phyloP scores from a whole-genome alignment of 2,797 vertebrate species.

The Mus caroli region DNA sequence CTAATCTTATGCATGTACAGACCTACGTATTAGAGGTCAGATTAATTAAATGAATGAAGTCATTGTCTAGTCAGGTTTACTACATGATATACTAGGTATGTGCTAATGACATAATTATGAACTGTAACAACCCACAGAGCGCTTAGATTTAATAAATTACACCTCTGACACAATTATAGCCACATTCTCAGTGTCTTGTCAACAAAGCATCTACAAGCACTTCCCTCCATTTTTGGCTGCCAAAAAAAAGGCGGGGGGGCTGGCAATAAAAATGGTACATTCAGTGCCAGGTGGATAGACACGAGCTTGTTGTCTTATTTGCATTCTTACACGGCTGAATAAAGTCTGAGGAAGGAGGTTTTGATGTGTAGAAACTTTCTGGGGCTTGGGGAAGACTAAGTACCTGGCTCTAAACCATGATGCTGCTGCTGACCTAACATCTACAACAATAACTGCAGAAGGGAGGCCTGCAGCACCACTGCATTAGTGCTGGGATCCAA shows the following conservation, averaged over 20 bases:
- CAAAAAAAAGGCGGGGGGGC: constrained; percentile 42
- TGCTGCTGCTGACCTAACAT: not conserved
- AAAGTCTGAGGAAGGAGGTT: not conserved
- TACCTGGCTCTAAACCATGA: not conserved
- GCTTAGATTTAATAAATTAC: constrained; percentile 25
- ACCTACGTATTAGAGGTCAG: not conserved
- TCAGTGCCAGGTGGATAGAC: not conserved
- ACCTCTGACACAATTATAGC: constrained; percentile 36
- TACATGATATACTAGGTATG: not conserved
- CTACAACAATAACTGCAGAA: not conserved
- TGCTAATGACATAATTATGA: not conserved
- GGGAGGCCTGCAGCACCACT: not conserved
- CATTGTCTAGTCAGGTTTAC: not conserved
- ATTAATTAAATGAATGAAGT: not conserved
- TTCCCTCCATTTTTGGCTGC: not conserved
- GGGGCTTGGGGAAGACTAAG: not conserved
- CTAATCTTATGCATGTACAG: not conserved
- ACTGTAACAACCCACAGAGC: not conserved
- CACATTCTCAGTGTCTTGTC: not conserved
- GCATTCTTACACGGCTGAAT: not conserved
- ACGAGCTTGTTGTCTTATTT: not conserved
- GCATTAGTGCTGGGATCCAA: not conserved
- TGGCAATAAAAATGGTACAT: not conserved
- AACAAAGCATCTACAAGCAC: not conserved
- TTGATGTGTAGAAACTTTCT: not conserved